Percentiles rank a stretch among this genome's conserved stretches.
Evolutionary conservation across 1,140 invertebrate genomes (phyloP).

Genomic region (Philotrypesis tridentata): DNA sequence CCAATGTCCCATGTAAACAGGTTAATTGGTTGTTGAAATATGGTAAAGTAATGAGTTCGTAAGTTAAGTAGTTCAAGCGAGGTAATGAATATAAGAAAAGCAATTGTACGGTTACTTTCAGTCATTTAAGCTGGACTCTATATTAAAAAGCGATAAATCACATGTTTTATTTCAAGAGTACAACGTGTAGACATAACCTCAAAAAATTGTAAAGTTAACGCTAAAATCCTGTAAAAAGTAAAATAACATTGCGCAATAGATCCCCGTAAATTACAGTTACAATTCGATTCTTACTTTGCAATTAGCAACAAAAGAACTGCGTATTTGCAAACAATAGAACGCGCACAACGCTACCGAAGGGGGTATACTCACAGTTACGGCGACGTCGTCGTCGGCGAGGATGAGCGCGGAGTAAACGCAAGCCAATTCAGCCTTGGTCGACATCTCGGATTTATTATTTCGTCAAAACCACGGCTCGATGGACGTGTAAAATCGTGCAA

Average conservation of each 20-base stretch:
- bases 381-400: slow-evolving; percentile 96
- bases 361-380: slow-evolving; percentile 93
- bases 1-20: too few relatives aligned
- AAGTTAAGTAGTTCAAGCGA: too few relatives aligned
- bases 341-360: neutral
- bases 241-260: neutral
- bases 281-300: neutral
- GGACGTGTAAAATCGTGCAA: slow-evolving; percentile 71
- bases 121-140: too few relatives aligned
- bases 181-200: slow-evolving; percentile 42
- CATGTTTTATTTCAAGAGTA: neutral
- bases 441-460: slow-evolving; percentile 80
- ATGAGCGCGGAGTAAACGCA: slow-evolving; percentile 98
- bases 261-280: too few relatives aligned
- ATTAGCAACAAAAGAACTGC: neutral
- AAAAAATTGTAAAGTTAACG: neutral
- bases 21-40: too few relatives aligned
- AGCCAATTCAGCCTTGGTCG: slow-evolving; percentile 93
- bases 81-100: too few relatives aligned
- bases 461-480: slow-evolving; percentile 66
- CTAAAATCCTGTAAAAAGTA: neutral
- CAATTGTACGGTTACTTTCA: too few relatives aligned
- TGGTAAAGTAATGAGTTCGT: too few relatives aligned
- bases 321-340: slow-evolving; percentile 35
- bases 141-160: neutral